These are phyloP conservation scores for Drosophila bifasciata DNA, from an alignment of 1,140 invertebrate species.

Conservation along the genomic window DNA sequence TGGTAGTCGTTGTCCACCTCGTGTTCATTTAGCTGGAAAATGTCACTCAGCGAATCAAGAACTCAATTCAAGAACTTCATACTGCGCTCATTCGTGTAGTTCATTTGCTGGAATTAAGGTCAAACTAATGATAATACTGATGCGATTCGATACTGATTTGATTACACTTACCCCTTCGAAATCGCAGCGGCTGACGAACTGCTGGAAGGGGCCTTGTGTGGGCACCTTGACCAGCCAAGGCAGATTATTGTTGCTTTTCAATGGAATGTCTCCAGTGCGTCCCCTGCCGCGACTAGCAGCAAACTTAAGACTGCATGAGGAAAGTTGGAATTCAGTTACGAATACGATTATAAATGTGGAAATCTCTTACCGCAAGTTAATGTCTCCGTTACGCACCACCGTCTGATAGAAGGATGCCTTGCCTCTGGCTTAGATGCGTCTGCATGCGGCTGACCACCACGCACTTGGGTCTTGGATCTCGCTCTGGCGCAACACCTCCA, in stretches of 20 bases:
- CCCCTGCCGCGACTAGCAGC: constrained; percentile 85
- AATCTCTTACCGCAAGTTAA: constrained; percentile 61
- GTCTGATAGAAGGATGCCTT: constrained; percentile 51
- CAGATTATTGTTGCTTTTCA: constrained; percentile 87
- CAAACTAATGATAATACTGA: not conserved
- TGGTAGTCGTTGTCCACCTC: constrained; percentile 38
- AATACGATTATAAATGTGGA: not conserved
- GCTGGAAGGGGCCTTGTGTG: constrained; percentile 83
- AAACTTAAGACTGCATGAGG: constrained; percentile 85
- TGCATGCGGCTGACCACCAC: constrained; percentile 90
- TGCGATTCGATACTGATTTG: too few relatives aligned
- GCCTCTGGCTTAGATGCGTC: constrained; percentile 78
- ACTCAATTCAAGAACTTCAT: constrained; percentile 73
- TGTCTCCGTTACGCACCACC: constrained; percentile 44
- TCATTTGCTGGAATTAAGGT: constrained; percentile 46
- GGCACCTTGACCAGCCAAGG: constrained; percentile 88
- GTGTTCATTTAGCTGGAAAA: constrained; percentile 56
- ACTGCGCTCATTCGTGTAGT: constrained; percentile 77
- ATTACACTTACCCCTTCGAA: constrained; percentile 62
- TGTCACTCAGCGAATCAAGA: constrained; percentile 64
- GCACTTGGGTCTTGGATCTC: constrained; percentile 84
- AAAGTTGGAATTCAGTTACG: not conserved
- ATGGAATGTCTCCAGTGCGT: constrained; percentile 90
- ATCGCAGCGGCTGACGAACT: constrained; percentile 89
- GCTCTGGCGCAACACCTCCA: constrained; percentile 49